A percentile compares a stretch with the other conserved stretches of the same genome.
phyloP scores from a whole-genome alignment of 2,113 vertebrate species.

The Petrocephalus zakoni region DNA sequence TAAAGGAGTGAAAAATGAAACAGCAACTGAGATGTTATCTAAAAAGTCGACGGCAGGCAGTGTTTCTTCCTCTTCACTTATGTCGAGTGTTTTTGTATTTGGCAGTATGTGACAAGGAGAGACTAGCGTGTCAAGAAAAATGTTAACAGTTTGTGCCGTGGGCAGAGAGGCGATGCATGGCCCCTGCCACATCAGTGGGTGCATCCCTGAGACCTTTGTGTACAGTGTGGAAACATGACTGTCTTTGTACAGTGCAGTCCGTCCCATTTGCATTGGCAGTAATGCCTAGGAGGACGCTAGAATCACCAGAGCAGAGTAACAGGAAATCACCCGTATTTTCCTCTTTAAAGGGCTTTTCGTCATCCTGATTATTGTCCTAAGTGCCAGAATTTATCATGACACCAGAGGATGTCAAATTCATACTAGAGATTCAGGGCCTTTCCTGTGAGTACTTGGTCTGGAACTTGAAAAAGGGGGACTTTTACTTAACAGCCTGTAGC shows the following conservation, averaged over 20 bases:
- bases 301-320: neutral
- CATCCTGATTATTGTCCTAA: neutral
- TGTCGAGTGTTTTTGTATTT: neutral
- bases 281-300: neutral
- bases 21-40: neutral
- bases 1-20: conserved; percentile 32
- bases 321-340: neutral
- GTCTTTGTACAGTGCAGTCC: neutral
- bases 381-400: neutral
- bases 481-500: neutral
- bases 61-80: neutral
- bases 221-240: neutral
- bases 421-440: neutral
- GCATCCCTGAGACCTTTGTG: neutral
- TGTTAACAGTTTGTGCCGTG: neutral
- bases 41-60: neutral
- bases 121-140: neutral
- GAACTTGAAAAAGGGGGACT: neutral
- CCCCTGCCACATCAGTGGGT: neutral
- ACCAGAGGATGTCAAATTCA: neutral
- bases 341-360: neutral
- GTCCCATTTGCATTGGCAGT: neutral
- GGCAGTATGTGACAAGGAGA: neutral
- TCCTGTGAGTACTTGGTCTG: neutral
- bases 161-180: neutral